phyloP scores from a whole-genome alignment of 2,888 invertebrate species.

The Siphlonurus alternatus region DNA sequence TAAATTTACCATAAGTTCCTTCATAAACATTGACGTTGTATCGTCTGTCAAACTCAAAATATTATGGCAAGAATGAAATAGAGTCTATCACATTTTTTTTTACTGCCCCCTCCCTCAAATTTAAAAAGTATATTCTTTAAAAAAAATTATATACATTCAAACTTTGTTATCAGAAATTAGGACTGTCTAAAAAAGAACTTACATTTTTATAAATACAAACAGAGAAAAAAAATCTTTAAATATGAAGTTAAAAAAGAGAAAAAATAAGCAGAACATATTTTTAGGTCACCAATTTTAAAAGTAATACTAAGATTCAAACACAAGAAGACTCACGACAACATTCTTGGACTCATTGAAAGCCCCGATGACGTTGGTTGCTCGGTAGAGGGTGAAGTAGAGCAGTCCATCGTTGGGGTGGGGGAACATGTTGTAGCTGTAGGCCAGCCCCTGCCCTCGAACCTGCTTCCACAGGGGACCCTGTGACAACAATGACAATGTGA shows the following conservation, averaged over 20 bases:
- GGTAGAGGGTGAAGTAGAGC: constrained; percentile 51
- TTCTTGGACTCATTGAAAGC: constrained; percentile 63
- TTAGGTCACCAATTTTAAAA: neutral
- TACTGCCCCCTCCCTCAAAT: no score
- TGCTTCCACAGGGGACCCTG: constrained; percentile 79
- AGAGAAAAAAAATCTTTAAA: neutral
- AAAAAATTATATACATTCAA: no score
- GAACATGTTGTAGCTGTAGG: constrained; percentile 58
- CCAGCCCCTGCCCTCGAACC: constrained; percentile 70
- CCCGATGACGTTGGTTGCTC: constrained; percentile 58
- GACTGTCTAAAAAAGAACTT: neutral
- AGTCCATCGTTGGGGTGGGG: constrained; percentile 48
- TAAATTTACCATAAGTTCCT: neutral
- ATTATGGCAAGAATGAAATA: no score
- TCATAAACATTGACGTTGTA: no score
- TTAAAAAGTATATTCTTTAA: no score
- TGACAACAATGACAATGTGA: constrained; percentile 10
- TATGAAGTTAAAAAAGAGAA: neutral
- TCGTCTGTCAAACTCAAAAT: no score
- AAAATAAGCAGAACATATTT: neutral
- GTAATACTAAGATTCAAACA: neutral
- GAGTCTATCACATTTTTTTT: no score
- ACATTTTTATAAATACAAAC: neutral
- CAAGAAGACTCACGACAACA: constrained; percentile 46
- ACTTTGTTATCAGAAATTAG: no score